Evolutionary conservation across 2,113 vertebrate genomes (phyloP).

Genomic region (Tauraco erythrolophus): DNA sequence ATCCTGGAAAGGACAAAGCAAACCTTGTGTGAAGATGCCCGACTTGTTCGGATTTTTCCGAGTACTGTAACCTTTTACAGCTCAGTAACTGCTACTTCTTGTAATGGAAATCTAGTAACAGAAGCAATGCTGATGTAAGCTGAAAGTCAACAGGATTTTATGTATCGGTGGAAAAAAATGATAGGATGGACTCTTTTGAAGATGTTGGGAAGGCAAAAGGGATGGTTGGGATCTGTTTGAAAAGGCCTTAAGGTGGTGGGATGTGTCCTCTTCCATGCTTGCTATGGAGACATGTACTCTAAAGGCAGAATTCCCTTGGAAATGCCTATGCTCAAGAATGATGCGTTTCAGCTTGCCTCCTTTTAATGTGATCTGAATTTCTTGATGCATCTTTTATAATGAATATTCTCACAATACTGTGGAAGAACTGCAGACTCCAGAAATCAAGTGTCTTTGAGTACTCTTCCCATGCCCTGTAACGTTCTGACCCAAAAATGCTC

Average conservation of each 20-base stretch:
- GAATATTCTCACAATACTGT: not conserved
- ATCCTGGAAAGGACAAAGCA: not conserved
- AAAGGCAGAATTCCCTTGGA: not conserved
- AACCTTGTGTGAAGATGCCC: not conserved
- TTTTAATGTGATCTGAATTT: not conserved
- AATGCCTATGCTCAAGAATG: not conserved
- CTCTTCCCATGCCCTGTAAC: not conserved
- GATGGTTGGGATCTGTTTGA: not conserved
- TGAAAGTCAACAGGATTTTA: not conserved
- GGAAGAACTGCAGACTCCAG: not conserved
- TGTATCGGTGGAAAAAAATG: not conserved
- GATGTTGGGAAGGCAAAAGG: not conserved
- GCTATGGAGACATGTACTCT: not conserved
- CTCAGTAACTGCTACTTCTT: not conserved
- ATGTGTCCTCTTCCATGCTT: not conserved
- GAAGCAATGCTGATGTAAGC: not conserved
- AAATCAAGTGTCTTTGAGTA: not conserved
- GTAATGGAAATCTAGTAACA: not conserved
- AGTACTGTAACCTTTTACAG: not conserved
- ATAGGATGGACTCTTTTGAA: not conserved
- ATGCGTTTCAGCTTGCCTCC: not conserved
- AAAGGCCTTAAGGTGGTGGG: fast-evolving
- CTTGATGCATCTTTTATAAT: not conserved
- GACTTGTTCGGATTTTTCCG: fast-evolving
- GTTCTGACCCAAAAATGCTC: no score